Conservation (phyloP, 2,888 invertebrate genomes). For the Dryobotodes eremita region DNA sequence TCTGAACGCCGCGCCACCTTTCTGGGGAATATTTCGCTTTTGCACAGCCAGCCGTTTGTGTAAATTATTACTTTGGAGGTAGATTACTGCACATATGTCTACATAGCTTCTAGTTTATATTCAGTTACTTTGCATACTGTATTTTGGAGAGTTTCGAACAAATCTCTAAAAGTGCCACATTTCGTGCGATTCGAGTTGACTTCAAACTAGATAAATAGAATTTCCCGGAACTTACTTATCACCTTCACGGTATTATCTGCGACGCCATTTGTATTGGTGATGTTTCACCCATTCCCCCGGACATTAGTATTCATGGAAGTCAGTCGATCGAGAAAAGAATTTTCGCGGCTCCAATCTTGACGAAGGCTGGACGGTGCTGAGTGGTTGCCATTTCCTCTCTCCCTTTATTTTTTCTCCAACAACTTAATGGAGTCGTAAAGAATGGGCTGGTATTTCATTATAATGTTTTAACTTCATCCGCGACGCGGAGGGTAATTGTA, state of each 20-base stretch:
- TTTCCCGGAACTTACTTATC: conserved; percentile 67
- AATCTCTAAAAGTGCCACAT: conserved; percentile 44
- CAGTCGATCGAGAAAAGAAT: conserved; percentile 89
- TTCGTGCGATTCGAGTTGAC: conserved; percentile 10
- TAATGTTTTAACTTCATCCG: conserved; percentile 84
- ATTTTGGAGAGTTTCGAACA: conserved; percentile 55
- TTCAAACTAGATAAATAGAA: conserved; percentile 59
- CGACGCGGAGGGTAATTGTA: conserved; percentile 74
- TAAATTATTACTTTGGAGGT: conserved; percentile 76
- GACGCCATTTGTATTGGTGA: conserved; percentile 82
- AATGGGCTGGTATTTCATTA: conserved; percentile 86
- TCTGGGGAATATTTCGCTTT: conserved; percentile 74
- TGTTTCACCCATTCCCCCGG: conserved; percentile 78
- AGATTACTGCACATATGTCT: conserved; percentile 64
- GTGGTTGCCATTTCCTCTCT: conserved; percentile 87
- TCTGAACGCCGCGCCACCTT: conserved; percentile 73
- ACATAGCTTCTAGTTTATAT: conserved; percentile 56
- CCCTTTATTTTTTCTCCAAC: conserved; percentile 87
- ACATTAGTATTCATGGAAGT: conserved; percentile 90
- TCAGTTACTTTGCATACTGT: conserved; percentile 55
- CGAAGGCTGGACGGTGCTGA: conserved; percentile 83
- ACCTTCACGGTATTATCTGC: conserved; percentile 77
- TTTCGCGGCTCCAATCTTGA: conserved; percentile 86
- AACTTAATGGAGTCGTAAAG: conserved; percentile 88
- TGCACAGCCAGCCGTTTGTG: conserved; percentile 73